Evolutionary conservation across 1,140 invertebrate species (phyloP).

Genomic region (Adoxophyes honmai): DNA sequence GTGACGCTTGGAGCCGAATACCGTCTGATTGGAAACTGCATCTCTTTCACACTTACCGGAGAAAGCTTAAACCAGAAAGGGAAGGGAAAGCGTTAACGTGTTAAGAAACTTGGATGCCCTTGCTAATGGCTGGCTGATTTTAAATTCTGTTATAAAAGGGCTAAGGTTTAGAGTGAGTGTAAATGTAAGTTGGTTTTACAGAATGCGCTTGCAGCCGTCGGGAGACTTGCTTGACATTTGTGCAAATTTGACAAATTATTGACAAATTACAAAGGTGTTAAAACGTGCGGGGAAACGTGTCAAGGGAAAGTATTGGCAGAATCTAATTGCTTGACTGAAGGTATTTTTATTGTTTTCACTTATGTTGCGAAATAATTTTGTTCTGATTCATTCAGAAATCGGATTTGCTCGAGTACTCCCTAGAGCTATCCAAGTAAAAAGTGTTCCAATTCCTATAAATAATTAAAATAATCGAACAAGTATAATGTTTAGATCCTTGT

Average conservation of each 20-base stretch:
- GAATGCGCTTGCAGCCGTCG: neutral
- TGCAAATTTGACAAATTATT: conserved; percentile 8
- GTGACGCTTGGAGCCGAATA: conserved; percentile 20
- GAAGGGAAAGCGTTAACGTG: neutral
- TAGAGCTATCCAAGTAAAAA: too few relatives aligned
- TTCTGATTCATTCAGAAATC: too few relatives aligned
- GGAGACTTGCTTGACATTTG: neutral
- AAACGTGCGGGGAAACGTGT: neutral
- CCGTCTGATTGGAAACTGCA: neutral
- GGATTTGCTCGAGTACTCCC: too few relatives aligned
- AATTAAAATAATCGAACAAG: too few relatives aligned
- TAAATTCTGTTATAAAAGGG: neutral
- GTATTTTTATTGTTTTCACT: too few relatives aligned
- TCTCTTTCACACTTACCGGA: neutral
- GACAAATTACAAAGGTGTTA: conserved; percentile 7
- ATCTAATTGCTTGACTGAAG: too few relatives aligned
- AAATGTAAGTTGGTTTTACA: neutral
- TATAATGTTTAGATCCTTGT: too few relatives aligned
- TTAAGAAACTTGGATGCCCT: neutral
- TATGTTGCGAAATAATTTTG: too few relatives aligned
- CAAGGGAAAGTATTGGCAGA: neutral
- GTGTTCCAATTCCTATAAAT: too few relatives aligned
- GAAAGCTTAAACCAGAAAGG: neutral
- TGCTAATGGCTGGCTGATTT: neutral
- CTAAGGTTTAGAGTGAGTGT: neutral